phyloP scores from a whole-genome alignment of 2,113 vertebrate species.

The Nannospalax galili region DNA sequence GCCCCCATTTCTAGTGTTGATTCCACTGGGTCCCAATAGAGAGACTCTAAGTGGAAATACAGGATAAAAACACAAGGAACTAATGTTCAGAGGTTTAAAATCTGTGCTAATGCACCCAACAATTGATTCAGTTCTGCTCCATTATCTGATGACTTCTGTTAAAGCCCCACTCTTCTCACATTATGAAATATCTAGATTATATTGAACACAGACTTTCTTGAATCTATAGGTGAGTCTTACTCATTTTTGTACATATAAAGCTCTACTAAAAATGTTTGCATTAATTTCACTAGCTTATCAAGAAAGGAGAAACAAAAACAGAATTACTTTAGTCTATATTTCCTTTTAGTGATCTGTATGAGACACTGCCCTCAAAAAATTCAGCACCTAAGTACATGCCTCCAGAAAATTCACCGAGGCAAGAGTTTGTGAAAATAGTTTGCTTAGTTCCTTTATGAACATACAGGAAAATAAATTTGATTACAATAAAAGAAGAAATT shows the following conservation, averaged over 20 bases:
- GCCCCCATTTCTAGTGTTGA: not conserved
- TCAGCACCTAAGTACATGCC: not conserved
- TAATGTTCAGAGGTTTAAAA: not conserved
- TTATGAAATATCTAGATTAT: not conserved
- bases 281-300: not conserved
- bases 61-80: not conserved
- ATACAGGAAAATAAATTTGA: not conserved
- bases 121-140: rapidly evolving
- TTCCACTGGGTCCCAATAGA: not conserved
- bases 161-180: not conserved
- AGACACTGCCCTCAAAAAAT: not conserved
- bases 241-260: not conserved
- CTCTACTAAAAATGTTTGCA: not conserved
- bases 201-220: not conserved
- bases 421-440: not conserved
- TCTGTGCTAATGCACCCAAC: rapidly evolving
- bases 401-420: not conserved
- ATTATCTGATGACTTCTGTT: not conserved
- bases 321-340: not conserved
- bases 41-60: not conserved
- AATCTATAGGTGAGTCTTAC: not conserved
- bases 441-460: not conserved
- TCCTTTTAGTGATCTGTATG: not conserved
- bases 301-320: not conserved
- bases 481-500: not conserved